Percentiles rank a stretch among this genome's conserved stretches.
Conservation (phyloP, 64 coral and sea anemone genomes). For the Platygyra sinensis region DNA sequence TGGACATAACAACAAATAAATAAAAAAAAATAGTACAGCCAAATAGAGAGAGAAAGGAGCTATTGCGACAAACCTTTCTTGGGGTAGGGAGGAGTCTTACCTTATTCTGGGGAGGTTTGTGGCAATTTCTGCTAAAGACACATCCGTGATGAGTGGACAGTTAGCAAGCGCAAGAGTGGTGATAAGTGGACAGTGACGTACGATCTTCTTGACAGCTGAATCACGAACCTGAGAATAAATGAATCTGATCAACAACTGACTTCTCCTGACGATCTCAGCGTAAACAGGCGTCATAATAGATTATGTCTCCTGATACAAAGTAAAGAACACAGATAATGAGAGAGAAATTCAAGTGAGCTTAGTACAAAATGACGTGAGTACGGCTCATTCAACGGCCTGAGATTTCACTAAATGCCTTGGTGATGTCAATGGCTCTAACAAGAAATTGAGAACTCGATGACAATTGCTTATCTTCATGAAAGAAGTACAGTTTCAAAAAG, state of each 20-base stretch:
- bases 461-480: too few relatives aligned
- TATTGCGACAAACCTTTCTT: background rate
- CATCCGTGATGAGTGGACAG: constrained; percentile 86
- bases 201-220: constrained; percentile 92
- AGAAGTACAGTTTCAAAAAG: too few relatives aligned
- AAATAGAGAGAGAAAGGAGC: too few relatives aligned
- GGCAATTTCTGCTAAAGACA: constrained; percentile 85
- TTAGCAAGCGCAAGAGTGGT: constrained; percentile 89
- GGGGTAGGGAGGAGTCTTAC: constrained; percentile 20
- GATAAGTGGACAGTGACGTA: constrained; percentile 87
- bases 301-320: too few relatives aligned
- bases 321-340: too few relatives aligned
- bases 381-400: too few relatives aligned
- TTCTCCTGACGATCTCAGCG: background rate
- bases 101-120: constrained; percentile 76
- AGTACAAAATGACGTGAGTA: too few relatives aligned
- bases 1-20: background rate
- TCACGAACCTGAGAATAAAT: constrained; percentile 73
- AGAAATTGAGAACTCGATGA: too few relatives aligned
- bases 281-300: background rate
- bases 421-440: too few relatives aligned
- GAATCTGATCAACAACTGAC: background rate
- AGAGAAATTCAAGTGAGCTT: too few relatives aligned
- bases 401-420: too few relatives aligned
- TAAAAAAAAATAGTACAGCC: too few relatives aligned